phyloP scores from a whole-genome alignment of 2,797 vertebrate genomes.

The Sarcoramphus papa region DNA sequence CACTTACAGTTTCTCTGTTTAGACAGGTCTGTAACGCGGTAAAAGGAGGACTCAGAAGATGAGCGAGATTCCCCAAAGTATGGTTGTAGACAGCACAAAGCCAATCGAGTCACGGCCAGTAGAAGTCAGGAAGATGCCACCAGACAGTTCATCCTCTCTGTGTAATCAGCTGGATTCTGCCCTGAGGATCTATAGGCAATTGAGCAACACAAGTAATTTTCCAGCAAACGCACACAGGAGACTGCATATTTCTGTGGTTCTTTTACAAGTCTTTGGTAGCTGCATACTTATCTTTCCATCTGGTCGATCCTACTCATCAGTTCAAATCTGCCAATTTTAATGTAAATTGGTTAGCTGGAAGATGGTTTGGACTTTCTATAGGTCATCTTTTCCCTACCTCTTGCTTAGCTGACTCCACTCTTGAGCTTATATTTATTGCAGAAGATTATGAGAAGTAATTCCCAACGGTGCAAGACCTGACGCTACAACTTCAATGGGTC shows the following conservation, averaged over 20 bases:
- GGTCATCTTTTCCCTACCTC: not conserved
- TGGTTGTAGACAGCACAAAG: not conserved
- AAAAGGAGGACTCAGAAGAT: not conserved
- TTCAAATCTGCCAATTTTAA: not conserved
- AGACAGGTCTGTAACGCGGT: not conserved
- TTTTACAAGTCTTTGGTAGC: not conserved
- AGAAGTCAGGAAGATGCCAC: not conserved
- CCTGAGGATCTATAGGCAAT: not conserved
- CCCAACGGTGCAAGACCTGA: not conserved
- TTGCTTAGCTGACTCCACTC: not conserved
- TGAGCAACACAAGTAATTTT: not conserved
- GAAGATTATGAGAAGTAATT: not conserved
- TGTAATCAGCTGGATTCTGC: not conserved
- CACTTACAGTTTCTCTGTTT: not conserved
- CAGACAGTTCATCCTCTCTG: not conserved
- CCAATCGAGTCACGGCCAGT: not conserved
- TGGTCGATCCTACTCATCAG: not conserved
- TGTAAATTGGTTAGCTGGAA: not conserved
- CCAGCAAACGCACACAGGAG: not conserved
- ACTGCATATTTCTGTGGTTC: not conserved
- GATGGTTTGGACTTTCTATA: not conserved
- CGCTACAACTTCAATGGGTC: rapidly evolving
- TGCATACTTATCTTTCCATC: not conserved
- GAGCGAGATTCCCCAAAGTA: not conserved
- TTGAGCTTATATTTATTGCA: not conserved